These are phyloP conservation scores for Tetraodon nigroviridis DNA, from an alignment of 2,113 vertebrate species.

Conservation along the genomic window DNA sequence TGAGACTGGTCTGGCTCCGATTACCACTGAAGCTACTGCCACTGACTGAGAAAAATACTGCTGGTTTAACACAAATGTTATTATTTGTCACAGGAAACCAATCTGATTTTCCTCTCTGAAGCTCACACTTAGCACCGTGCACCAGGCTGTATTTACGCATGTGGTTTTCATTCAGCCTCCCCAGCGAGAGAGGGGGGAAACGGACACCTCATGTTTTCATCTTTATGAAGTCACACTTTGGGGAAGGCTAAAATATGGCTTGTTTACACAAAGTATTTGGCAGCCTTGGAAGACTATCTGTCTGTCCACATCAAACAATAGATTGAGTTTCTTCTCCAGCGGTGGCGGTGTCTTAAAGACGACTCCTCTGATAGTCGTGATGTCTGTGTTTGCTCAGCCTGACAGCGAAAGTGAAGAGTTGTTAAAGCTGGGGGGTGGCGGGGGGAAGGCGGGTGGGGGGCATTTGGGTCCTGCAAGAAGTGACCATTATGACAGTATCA, in stretches of 20 bases:
- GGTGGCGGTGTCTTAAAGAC: constrained; percentile 23
- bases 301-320: constrained; percentile 62
- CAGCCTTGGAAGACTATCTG: constrained; percentile 62
- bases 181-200: constrained; percentile 22
- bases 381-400: constrained; percentile 64
- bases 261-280: constrained; percentile 65
- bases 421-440: constrained; percentile 47
- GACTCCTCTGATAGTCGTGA: constrained; percentile 50
- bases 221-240: constrained; percentile 72
- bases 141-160: constrained; percentile 87
- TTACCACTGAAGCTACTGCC: constrained; percentile 86
- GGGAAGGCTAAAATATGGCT: constrained; percentile 58
- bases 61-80: constrained; percentile 96
- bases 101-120: constrained; percentile 89
- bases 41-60: constrained; percentile 83
- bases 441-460: constrained; percentile 48
- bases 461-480: constrained; percentile 48
- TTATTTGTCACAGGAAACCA: constrained; percentile 97
- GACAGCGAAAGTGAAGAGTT: constrained; percentile 64
- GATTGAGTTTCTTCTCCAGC: constrained; percentile 54
- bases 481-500: constrained; percentile 37
- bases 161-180: constrained; percentile 83
- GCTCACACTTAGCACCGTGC: constrained; percentile 75
- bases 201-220: constrained; percentile 61
- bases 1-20: constrained; percentile 86